Evolutionary conservation across 2,888 invertebrate genomes (phyloP), one percentile per base, ranked within the genome.

Genomic region (Caenorhabditis parvicauda): DNA sequence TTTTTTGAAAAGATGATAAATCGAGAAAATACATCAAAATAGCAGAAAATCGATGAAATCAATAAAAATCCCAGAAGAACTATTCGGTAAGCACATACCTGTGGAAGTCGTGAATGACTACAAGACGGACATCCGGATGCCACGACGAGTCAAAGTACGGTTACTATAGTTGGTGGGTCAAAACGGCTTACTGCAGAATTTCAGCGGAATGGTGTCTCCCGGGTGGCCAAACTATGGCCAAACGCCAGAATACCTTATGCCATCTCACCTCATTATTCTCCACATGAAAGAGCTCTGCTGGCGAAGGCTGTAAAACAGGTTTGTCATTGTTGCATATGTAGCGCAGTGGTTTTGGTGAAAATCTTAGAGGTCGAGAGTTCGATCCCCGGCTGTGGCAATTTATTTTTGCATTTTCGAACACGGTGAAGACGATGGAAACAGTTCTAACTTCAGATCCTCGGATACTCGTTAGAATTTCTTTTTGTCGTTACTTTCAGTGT

Each of bases 291-390:
- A 21, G 81, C 81, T 9, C 68, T 81, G 32, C 59, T 81, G 24
- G 81, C 81, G 0, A 64, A 77, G 37, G 81, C 81, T 19, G 76
- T 81, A 5, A 79, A 81, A 57, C 75, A 79, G 66, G 76, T 77
- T 12, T 5, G 44, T 29, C 3, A n/a, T 29, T 25, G 22, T 60
- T 21, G n/a, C 17, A 17, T 41, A n/a, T n/a, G n/a, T n/a, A n/a
- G n/a, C n/a, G n/a, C n/a, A n/a, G n/a, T n/a, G n/a, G n/a, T n/a
- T n/a, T n/a, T n/a, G n/a, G n/a, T n/a, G n/a, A n/a, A n/a, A n/a
- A n/a, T n/a, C n/a, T n/a, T n/a, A n/a, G n/a, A n/a, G n/a, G n/a
- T n/a, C n/a, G n/a, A n/a, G n/a, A n/a, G n/a, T n/a, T n/a, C n/a
- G n/a, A n/a, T n/a, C n/a, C n/a, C n/a, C n/a, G n/a, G n/a, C n/a